Conservation (phyloP, 2,113 vertebrate genomes). For the Syngnathus floridae region DNA sequence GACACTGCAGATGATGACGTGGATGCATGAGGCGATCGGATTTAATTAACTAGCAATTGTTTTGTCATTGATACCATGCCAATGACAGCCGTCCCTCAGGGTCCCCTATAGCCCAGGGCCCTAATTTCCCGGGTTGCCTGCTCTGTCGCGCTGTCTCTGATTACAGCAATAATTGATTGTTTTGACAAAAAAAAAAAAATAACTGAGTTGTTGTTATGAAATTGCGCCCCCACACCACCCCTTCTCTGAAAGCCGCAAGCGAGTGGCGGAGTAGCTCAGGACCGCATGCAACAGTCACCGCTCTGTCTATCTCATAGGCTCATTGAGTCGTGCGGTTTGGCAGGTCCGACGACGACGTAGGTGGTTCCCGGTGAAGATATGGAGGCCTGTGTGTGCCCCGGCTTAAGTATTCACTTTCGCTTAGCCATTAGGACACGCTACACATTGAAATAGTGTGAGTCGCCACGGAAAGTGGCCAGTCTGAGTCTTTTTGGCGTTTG, state of each 20-base stretch:
- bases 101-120: not conserved
- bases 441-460: conserved; percentile 33
- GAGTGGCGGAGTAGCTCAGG: conserved; percentile 48
- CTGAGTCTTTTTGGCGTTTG: conserved; percentile 39
- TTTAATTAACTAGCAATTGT: not conserved
- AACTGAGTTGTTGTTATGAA: not conserved
- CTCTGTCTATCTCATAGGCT: conserved; percentile 61
- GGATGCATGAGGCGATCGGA: not conserved
- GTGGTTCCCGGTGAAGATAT: conserved; percentile 60
- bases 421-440: conserved; percentile 35
- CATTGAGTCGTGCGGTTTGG: conserved; percentile 65
- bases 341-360: conserved; percentile 54
- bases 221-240: conserved; percentile 14
- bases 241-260: conserved; percentile 37
- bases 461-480: conserved; percentile 38
- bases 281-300: conserved; percentile 43
- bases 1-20: not conserved
- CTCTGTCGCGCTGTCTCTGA: not conserved
- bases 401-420: conserved; percentile 56
- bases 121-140: not conserved
- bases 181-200: not conserved
- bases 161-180: not conserved
- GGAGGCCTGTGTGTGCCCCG: conserved; percentile 46
- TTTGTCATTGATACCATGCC: not conserved
- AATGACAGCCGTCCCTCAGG: not conserved